phyloP scores from a whole-genome alignment of 2,113 vertebrate genomes.

The Solea senegalensis region DNA sequence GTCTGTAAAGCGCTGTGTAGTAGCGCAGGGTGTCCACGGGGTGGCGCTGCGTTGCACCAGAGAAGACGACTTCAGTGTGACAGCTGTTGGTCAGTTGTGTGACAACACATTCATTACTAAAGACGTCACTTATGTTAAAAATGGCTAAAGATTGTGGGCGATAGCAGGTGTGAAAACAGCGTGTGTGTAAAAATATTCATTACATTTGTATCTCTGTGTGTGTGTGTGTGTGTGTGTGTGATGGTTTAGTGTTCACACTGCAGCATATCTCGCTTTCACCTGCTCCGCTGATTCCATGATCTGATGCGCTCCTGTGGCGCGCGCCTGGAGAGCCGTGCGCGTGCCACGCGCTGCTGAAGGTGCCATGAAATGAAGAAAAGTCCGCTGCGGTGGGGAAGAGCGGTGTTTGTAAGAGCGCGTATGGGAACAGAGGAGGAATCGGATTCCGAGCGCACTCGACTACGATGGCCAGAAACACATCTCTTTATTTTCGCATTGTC shows the following conservation, averaged over 20 bases:
- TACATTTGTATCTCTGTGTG: too few relatives aligned
- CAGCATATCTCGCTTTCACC: background rate
- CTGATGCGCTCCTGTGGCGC: constrained; percentile 44
- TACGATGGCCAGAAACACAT: constrained; percentile 86
- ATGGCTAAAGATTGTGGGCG: background rate
- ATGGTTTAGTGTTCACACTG: too few relatives aligned
- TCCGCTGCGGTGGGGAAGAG: constrained; percentile 54
- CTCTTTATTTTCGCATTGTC: constrained; percentile 89
- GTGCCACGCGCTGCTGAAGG: constrained; percentile 67
- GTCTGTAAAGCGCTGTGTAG: constrained; percentile 34
- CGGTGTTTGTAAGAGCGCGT: constrained; percentile 50
- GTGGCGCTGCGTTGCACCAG: constrained; percentile 35
- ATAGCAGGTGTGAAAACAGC: background rate
- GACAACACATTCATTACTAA: background rate
- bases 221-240: too few relatives aligned
- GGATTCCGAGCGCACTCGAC: constrained; percentile 33
- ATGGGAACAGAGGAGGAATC: constrained; percentile 53
- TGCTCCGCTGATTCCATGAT: constrained; percentile 7
- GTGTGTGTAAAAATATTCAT: background rate
- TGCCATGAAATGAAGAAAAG: constrained; percentile 71
- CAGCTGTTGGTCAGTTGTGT: background rate
- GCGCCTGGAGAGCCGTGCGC: constrained; percentile 63
- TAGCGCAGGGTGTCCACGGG: constrained; percentile 22
- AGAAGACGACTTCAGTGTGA: background rate
- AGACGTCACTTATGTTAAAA: background rate